phyloP scores from a whole-genome alignment of 2,113 vertebrate species.

The Oriolus oriolus region DNA sequence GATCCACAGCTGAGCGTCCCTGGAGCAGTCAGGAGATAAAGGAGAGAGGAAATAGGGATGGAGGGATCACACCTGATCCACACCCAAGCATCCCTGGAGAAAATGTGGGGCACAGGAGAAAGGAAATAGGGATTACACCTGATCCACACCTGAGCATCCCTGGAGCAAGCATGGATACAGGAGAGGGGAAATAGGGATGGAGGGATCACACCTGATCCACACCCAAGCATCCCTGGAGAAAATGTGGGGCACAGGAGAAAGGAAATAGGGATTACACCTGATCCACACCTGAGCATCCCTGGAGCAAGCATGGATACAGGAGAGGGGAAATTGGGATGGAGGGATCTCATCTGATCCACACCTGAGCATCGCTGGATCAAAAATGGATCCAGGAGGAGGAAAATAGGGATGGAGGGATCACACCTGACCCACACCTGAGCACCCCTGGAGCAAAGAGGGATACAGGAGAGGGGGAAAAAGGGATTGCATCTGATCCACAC shows the following conservation, averaged over 20 bases:
- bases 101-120: not conserved
- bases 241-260: too few relatives aligned
- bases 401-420: not conserved
- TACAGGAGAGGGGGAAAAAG: too few relatives aligned
- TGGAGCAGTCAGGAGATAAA: rapidly evolving
- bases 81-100: not conserved
- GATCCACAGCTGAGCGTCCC: not conserved
- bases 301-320: rapidly evolving
- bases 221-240: too few relatives aligned
- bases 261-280: too few relatives aligned
- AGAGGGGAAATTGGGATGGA: not conserved
- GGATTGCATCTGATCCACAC: not conserved
- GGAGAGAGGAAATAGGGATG: not conserved
- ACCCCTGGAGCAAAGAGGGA: too few relatives aligned
- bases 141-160: too few relatives aligned
- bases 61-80: rapidly evolving
- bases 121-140: rapidly evolving
- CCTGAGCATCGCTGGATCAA: not conserved
- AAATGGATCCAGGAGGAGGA: too few relatives aligned
- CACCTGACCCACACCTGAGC: too few relatives aligned
- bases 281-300: too few relatives aligned
- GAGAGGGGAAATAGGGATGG: not conserved
- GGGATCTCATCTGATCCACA: not conserved
- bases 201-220: rapidly evolving
- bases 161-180: rapidly evolving